phyloP scores from a whole-genome alignment of 2,888 invertebrate genomes.

The Dascillus cervinus region DNA sequence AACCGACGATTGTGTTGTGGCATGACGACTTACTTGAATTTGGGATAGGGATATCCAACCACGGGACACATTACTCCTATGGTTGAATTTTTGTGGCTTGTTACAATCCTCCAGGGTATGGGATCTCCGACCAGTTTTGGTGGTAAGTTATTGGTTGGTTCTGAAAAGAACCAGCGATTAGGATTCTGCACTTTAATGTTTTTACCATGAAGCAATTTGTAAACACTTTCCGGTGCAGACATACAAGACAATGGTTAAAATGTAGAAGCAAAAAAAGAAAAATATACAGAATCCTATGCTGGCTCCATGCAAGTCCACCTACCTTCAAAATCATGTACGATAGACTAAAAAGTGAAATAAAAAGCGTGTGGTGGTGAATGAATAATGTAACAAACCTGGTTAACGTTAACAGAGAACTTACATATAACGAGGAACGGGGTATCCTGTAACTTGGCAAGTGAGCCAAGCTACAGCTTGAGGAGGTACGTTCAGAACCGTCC shows the following conservation, averaged over 20 bases:
- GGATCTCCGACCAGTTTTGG: conserved; percentile 42
- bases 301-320: conserved; percentile 20
- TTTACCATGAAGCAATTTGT: conserved; percentile 1
- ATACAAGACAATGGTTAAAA: background rate
- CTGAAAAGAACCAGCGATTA: conserved; percentile 39
- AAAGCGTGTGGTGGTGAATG: conserved; percentile 3
- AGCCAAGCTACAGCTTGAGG: conserved; percentile 50
- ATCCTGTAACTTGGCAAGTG: conserved; percentile 62
- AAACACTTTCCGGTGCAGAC: conserved; percentile 3
- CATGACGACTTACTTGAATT: conserved; percentile 58
- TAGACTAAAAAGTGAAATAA: no score
- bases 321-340: no score
- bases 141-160: conserved; percentile 44
- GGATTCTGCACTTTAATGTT: conserved; percentile 23
- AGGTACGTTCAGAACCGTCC: conserved; percentile 52
- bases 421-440: conserved; percentile 63
- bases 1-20: background rate
- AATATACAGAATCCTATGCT: conserved; percentile 31
- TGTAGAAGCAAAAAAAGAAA: conserved; percentile 4
- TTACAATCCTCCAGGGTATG: conserved; percentile 54
- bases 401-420: no score
- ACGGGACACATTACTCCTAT: conserved; percentile 61
- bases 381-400: background rate
- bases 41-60: conserved; percentile 61
- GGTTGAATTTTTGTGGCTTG: conserved; percentile 45